Percentiles rank a stretch among this genome's conserved stretches.
These are phyloP conservation scores for Platycheirus rosarum DNA, from an alignment of 2,888 invertebrate genomes.

Conservation along the genomic window DNA sequence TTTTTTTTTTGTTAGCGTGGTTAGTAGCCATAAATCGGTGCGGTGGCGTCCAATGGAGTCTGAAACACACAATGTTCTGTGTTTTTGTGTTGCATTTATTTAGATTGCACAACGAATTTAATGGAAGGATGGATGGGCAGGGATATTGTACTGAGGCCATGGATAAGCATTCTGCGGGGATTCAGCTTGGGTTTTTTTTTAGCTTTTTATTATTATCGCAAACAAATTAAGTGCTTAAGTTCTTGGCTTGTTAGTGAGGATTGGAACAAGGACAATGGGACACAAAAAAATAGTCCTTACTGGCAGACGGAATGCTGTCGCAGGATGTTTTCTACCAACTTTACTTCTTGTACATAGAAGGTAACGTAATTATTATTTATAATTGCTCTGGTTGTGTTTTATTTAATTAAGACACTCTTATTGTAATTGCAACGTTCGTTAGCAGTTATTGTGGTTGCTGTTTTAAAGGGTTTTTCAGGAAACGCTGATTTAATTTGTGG, in stretches of 20 bases:
- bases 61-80: slow-evolving; percentile 29
- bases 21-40: slow-evolving; percentile 56
- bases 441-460: too few species aligned
- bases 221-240: slow-evolving; percentile 57
- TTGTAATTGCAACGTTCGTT: too few species aligned
- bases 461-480: too few species aligned
- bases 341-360: slow-evolving; percentile 1
- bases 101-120: slow-evolving; percentile 24
- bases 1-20: slow-evolving; percentile 57
- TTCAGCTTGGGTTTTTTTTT: slow-evolving; percentile 17
- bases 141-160: slow-evolving; percentile 6
- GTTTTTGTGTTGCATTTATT: slow-evolving; percentile 8
- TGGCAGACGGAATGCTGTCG: slow-evolving; percentile 25
- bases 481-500: too few species aligned
- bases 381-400: neutral
- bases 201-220: slow-evolving; percentile 35
- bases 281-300: neutral
- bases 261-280: slow-evolving; percentile 32
- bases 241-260: slow-evolving; percentile 28
- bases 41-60: slow-evolving; percentile 30
- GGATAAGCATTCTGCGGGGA: slow-evolving; percentile 43
- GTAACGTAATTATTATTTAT: slow-evolving; percentile 23
- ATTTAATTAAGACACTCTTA: slow-evolving; percentile 3
- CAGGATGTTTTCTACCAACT: slow-evolving; percentile 2
- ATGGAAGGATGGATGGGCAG: slow-evolving; percentile 4